A percentile compares a stretch with the other conserved stretches of the same genome.
phyloP scores from a whole-genome alignment of 92 coral and sea anemone species.

The Galaxea fascicularis region DNA sequence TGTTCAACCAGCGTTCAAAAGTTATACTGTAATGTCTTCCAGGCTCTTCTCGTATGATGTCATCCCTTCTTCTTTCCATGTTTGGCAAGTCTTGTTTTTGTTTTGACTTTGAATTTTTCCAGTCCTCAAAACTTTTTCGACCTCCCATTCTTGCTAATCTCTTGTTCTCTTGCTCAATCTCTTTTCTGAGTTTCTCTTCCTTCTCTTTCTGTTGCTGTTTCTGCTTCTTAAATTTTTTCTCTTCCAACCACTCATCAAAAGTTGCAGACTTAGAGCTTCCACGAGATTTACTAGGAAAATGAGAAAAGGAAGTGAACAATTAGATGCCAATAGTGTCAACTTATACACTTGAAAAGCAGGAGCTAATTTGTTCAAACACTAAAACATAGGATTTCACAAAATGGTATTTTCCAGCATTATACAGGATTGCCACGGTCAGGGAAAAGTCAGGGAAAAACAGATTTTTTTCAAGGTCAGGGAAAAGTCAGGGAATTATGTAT shows the following conservation, averaged over 20 bases:
- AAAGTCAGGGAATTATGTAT: too few species aligned
- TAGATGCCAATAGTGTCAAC: background rate
- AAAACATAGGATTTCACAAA: too few species aligned
- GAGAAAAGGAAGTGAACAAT: background rate
- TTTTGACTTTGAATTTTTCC: constrained; percentile 68
- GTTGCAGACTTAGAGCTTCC: constrained; percentile 85
- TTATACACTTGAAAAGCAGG: background rate
- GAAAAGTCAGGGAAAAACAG: too few species aligned
- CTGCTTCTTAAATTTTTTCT: constrained; percentile 71
- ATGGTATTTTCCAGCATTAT: too few species aligned
- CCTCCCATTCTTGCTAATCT: constrained; percentile 50
- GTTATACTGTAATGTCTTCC: constrained; percentile 30
- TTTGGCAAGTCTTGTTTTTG: constrained; percentile 59
- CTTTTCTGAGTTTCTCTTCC: constrained; percentile 58
- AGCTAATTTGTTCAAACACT: background rate
- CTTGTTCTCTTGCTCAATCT: constrained; percentile 62
- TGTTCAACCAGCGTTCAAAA: constrained; percentile 50
- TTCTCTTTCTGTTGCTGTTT: constrained; percentile 61
- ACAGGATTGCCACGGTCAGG: too few species aligned
- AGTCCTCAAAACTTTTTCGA: constrained; percentile 75
- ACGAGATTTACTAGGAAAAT: constrained; percentile 67
- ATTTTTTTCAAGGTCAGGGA: too few species aligned
- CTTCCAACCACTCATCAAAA: constrained; percentile 94
- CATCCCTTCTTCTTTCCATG: constrained; percentile 60
- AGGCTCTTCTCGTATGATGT: constrained; percentile 44